Percentiles rank a stretch among this genome's conserved stretches.
phyloP scores from a whole-genome alignment of 2,113 vertebrate species.

The Nycticorax nycticorax region DNA sequence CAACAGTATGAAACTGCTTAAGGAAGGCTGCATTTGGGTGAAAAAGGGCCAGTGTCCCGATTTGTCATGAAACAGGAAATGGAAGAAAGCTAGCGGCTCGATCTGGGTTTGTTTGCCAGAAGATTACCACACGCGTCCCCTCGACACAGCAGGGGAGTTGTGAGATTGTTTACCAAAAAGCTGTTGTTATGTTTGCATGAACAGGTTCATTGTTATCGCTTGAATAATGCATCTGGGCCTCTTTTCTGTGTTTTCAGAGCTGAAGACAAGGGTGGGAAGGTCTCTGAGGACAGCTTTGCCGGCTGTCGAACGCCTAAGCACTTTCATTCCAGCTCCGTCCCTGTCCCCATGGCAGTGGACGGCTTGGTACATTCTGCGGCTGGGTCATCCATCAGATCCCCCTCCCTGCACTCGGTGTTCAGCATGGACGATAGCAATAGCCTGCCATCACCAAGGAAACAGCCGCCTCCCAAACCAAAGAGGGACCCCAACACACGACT shows the following conservation, averaged over 20 bases:
- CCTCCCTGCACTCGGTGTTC: conserved; percentile 81
- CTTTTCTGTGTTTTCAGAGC: conserved; percentile 74
- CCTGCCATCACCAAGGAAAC: conserved; percentile 92
- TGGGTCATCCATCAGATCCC: conserved; percentile 81
- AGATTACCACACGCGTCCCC: conserved; percentile 23
- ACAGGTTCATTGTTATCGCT: conserved; percentile 29
- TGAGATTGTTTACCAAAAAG: conserved; percentile 56
- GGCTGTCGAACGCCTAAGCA: conserved; percentile 76
- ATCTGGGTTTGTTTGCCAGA: conserved; percentile 33
- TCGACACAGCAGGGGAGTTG: conserved; percentile 22
- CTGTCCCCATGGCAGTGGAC: conserved; percentile 80
- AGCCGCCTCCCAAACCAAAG: conserved; percentile 97
- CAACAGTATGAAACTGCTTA: conserved; percentile 18
- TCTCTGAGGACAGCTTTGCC: conserved; percentile 66
- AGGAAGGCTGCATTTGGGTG: conserved; percentile 14
- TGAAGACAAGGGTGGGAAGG: conserved; percentile 80
- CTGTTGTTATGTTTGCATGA: conserved; percentile 47
- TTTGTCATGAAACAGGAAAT: conserved; percentile 44
- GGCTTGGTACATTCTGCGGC: conserved; percentile 76
- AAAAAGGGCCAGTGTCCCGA: not conserved
- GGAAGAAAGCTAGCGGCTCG: conserved; percentile 41
- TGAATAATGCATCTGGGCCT: conserved; percentile 57
- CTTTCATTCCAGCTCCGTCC: conserved; percentile 80
- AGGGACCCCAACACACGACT: conserved; percentile 94
- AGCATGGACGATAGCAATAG: conserved; percentile 79